phyloP scores from a whole-genome alignment of 2,797 vertebrate species.

The Gastrophryne carolinensis region DNA sequence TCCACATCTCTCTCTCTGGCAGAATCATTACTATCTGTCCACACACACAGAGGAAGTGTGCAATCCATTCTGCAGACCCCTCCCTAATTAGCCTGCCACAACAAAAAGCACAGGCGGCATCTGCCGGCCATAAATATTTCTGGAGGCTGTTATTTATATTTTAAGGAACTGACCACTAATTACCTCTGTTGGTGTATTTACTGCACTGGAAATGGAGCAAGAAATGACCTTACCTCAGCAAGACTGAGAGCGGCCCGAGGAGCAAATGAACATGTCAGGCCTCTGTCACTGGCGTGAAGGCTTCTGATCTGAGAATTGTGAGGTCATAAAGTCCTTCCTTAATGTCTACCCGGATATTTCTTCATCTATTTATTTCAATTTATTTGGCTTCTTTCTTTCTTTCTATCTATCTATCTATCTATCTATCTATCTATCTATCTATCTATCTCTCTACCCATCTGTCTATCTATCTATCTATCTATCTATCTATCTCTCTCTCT shows the following conservation, averaged over 20 bases:
- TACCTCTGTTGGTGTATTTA: not conserved
- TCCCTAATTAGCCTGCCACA: slow-evolving; percentile 29
- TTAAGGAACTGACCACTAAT: not conserved
- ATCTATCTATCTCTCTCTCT: too few relatives aligned
- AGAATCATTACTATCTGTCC: slow-evolving; percentile 45
- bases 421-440: too few relatives aligned
- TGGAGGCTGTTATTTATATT: not conserved
- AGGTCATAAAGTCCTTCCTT: too few relatives aligned
- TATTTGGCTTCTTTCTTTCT: too few relatives aligned
- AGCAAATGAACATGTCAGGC: not conserved
- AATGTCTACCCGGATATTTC: too few relatives aligned
- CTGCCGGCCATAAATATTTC: not conserved
- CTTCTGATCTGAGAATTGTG: too few relatives aligned
- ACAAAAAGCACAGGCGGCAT: not conserved
- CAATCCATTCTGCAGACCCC: slow-evolving; percentile 28
- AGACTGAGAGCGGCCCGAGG: not conserved
- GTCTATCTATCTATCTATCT: too few relatives aligned
- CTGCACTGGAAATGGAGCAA: not conserved
- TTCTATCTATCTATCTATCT: too few relatives aligned
- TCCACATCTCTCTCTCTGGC: slow-evolving; percentile 17
- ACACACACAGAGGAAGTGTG: not conserved
- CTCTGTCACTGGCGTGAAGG: not conserved
- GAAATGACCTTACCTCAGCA: not conserved
- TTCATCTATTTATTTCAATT: too few relatives aligned
- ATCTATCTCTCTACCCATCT: too few relatives aligned